Percentiles rank a stretch among this genome's conserved stretches.
These are phyloP conservation scores for Erebia aethiops DNA, from an alignment of 2,888 invertebrate genomes.

Conservation along the genomic window DNA sequence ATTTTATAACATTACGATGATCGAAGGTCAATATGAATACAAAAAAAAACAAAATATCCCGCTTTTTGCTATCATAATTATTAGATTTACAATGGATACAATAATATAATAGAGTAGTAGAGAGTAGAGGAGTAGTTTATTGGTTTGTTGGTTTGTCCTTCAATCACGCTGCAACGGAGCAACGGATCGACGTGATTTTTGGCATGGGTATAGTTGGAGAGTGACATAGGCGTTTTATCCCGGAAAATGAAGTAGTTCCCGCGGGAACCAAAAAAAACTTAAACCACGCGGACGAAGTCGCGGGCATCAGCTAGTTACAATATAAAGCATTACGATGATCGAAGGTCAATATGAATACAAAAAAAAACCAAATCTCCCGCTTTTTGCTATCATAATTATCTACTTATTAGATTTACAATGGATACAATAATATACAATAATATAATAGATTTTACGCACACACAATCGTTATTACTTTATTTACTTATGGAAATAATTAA, in stretches of 20 bases:
- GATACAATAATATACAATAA: constrained; percentile 1
- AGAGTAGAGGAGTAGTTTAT: too few species aligned
- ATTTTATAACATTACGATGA: neutral
- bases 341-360: constrained; percentile 1
- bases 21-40: neutral
- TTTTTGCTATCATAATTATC: neutral
- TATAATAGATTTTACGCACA: neutral
- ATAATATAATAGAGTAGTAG: neutral
- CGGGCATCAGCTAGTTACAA: too few species aligned
- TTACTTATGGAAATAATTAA: too few species aligned
- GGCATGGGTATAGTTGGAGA: too few species aligned
- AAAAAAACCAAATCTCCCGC: neutral
- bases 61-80: neutral
- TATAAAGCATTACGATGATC: neutral
- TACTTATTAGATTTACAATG: neutral
- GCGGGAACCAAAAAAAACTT: too few species aligned
- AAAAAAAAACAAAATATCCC: constrained; percentile 2
- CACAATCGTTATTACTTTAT: neutral
- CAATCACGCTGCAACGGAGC: too few species aligned
- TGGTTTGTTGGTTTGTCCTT: too few species aligned
- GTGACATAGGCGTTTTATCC: too few species aligned
- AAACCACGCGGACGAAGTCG: too few species aligned
- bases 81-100: neutral
- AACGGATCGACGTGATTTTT: too few species aligned
- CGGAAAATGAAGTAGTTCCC: too few species aligned